phyloP scores from a whole-genome alignment of 2,797 vertebrate species.

The Silurus lanzhouensis region DNA sequence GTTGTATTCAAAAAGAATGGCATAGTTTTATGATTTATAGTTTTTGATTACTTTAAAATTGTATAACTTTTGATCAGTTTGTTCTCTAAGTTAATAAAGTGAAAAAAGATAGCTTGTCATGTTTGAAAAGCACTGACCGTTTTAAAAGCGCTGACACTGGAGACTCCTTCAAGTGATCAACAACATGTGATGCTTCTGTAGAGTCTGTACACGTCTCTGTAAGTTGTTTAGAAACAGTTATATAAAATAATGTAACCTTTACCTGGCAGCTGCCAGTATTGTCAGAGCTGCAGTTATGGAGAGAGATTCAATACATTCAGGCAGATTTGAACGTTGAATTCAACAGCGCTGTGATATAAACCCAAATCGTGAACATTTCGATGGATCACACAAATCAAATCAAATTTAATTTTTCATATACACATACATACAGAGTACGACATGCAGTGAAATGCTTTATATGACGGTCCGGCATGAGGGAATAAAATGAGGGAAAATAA shows the following conservation, averaged over 20 bases:
- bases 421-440: too few species aligned
- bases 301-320: not conserved
- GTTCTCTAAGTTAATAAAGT: not conserved
- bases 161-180: not conserved
- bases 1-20: not conserved
- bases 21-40: not conserved
- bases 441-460: too few species aligned
- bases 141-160: not conserved
- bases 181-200: not conserved
- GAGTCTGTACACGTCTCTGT: not conserved
- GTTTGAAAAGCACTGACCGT: not conserved
- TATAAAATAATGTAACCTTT: not conserved
- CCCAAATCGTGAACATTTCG: not conserved
- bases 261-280: too few species aligned
- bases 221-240: not conserved
- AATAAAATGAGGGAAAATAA: too few species aligned
- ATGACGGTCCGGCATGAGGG: too few species aligned
- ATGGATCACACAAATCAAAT: not conserved
- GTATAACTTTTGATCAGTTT: not conserved
- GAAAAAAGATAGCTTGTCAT: not conserved
- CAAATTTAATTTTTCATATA: too few species aligned
- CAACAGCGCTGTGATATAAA: not conserved
- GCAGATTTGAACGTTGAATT: not conserved
- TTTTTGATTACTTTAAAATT: not conserved
- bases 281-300: not conserved